phyloP scores from a whole-genome alignment of 2,888 invertebrate genomes.

The Oligia fasciuncula region DNA sequence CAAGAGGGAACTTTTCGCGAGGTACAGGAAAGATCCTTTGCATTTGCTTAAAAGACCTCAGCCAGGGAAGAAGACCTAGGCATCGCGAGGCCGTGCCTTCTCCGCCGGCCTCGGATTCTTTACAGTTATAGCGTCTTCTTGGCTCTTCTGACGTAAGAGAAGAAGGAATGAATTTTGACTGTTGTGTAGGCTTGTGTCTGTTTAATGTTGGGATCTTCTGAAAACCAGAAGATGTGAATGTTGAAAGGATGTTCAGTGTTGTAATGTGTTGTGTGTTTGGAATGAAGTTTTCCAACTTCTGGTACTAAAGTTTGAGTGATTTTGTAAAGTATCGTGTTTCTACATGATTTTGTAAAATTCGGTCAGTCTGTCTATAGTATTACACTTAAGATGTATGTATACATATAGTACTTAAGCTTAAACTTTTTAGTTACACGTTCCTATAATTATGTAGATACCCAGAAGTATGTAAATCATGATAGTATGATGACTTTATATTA shows the following conservation, averaged over 20 bases:
- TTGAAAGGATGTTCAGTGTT: constrained; percentile 33
- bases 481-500: background rate
- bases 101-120: constrained; percentile 82
- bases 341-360: constrained; percentile 28
- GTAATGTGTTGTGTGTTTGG: constrained; percentile 20
- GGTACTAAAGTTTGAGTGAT: constrained; percentile 35
- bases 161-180: constrained; percentile 32
- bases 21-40: constrained; percentile 92
- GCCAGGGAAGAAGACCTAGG: constrained; percentile 86
- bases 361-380: constrained; percentile 18
- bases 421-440: constrained; percentile 38
- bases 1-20: constrained; percentile 94
- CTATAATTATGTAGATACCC: constrained; percentile 19
- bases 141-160: constrained; percentile 70
- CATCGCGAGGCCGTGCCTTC: constrained; percentile 84
- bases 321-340: constrained; percentile 30
- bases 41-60: constrained; percentile 81
- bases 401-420: constrained; percentile 48
- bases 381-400: constrained; percentile 37
- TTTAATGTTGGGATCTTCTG: constrained; percentile 23
- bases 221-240: constrained; percentile 6
- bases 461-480: constrained; percentile 9
- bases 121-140: constrained; percentile 61
- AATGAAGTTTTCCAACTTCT: constrained; percentile 10
- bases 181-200: constrained; percentile 30